A percentile compares a stretch with the other conserved stretches of the same genome.
Evolutionary conservation across 2,888 invertebrate species (phyloP).

Genomic region (Pterobdella sp.): DNA sequence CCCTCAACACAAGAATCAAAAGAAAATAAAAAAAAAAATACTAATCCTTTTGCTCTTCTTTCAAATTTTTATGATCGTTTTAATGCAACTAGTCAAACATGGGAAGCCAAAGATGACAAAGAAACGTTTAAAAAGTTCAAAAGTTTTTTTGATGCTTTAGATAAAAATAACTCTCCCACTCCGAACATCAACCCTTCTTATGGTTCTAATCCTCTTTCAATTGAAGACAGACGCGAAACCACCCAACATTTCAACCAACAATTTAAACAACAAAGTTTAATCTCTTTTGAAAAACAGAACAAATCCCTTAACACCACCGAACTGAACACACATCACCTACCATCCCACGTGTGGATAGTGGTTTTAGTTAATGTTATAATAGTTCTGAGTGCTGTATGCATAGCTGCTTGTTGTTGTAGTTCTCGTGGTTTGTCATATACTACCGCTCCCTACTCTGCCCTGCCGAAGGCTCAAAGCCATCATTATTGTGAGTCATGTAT

Average conservation of each 20-base stretch:
- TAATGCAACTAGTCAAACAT: no score
- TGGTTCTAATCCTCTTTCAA: no score
- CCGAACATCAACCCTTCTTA: no score
- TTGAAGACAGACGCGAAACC: no score
- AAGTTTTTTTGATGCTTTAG: no score
- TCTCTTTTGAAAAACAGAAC: neutral
- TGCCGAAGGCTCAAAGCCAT: conserved; percentile 30
- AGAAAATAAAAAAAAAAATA: no score
- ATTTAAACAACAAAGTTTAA: neutral
- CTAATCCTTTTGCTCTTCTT: no score
- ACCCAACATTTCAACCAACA: neutral
- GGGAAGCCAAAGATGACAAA: no score
- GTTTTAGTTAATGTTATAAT: conserved; percentile 33
- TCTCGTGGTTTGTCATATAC: conserved; percentile 22
- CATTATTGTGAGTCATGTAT: conserved; percentile 9
- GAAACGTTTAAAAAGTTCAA: no score
- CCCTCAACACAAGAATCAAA: no score
- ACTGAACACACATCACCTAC: neutral
- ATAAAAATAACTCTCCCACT: no score
- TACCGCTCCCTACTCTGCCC: conserved; percentile 29
- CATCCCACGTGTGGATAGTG: conserved; percentile 31
- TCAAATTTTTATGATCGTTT: no score
- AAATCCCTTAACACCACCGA: neutral
- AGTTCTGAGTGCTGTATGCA: conserved; percentile 32
- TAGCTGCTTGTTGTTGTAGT: conserved; percentile 34